Percentiles rank a stretch among this genome's conserved stretches.
Evolutionary conservation across 2,797 vertebrate genomes (phyloP).

Genomic region (Geotrypetes seraphini): DNA sequence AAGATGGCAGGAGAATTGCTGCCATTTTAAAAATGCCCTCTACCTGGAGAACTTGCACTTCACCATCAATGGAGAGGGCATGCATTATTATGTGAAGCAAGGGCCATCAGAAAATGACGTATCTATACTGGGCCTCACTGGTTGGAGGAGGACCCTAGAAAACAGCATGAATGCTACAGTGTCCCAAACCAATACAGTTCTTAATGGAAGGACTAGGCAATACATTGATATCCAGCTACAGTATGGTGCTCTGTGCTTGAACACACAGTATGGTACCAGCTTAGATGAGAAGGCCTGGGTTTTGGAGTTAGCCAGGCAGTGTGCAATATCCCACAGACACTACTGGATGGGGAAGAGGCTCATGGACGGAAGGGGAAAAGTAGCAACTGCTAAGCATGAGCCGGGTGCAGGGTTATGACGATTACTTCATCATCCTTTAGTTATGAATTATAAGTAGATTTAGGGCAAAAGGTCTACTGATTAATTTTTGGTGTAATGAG

Average conservation of each 20-base stretch:
- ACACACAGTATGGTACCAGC: conserved; percentile 85
- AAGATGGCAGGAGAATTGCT: conserved; percentile 83
- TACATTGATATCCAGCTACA: conserved; percentile 92
- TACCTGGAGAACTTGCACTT: conserved; percentile 90
- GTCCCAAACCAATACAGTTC: conserved; percentile 87
- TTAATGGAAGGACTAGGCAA: conserved; percentile 86
- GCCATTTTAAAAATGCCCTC: conserved; percentile 82
- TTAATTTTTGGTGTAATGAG: no score
- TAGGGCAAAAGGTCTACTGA: no score
- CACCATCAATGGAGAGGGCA: conserved; percentile 78
- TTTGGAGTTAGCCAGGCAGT: conserved; percentile 82
- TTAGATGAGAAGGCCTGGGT: conserved; percentile 81
- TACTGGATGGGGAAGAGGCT: conserved; percentile 88
- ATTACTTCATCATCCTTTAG: conserved; percentile 88
- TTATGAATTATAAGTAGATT: no score
- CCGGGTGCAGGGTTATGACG: conserved; percentile 88
- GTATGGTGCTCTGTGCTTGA: conserved; percentile 69
- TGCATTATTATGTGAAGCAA: conserved; percentile 87
- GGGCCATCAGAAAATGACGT: conserved; percentile 82
- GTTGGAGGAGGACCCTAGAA: conserved; percentile 85
- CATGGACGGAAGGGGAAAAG: conserved; percentile 92
- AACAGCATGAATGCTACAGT: conserved; percentile 92
- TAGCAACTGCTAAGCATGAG: conserved; percentile 86
- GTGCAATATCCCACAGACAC: conserved; percentile 80
- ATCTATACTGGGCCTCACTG: conserved; percentile 84